Evolutionary conservation across 2,888 invertebrate species (phyloP), one percentile per base, ranked within the genome.

Genomic region (Caenorhabditis macrosperma): DNA sequence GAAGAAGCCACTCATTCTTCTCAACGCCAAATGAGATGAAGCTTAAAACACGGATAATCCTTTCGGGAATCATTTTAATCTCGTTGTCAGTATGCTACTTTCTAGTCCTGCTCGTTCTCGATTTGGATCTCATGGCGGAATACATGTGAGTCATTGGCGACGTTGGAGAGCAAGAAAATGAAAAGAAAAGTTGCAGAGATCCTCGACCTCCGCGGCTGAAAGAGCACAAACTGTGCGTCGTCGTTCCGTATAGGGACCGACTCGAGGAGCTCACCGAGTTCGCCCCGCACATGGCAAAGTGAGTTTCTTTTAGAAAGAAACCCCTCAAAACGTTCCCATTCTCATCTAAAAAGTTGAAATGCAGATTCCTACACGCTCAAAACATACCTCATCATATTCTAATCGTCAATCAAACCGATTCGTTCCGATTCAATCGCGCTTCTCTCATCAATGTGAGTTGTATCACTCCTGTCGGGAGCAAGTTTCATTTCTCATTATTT

Each of bases 381-480:
- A 92, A 93, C 64, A 93, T 97, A 82, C 92, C 93, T 15, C 95
- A 96, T 74, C 75, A 76, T 4, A 78, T 90, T 28, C 41, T 90
- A 12, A 84, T 89, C 0, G 44, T 90, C 24, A 90, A 89, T 75
- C 99, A 99, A 92, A 93, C 93, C 1, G 93, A 93, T 85, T 35
- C 66, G 0, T 86, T 78, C 26, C 87, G 99, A 82, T 99, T 99
- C 90, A 99, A 99, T 92, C 92, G 99, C 87, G 99, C 97, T 0
- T 95, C 97, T 0, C 92, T 99, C 15, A 96, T 99, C 84, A 99
- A 99, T 91, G 95, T 95, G 74, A 97, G 98, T 0, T 97, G 95
- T 22, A 2, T 54, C 54, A 3, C 44, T 44, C 10, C 44, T n/a
- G n/a, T n/a, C n/a, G n/a, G n/a, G n/a, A n/a, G n/a, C 5, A 12